Base-by-base conservation (phyloP, 2,888 invertebrate genomes). In the Stenotaenia linearis region DNA sequence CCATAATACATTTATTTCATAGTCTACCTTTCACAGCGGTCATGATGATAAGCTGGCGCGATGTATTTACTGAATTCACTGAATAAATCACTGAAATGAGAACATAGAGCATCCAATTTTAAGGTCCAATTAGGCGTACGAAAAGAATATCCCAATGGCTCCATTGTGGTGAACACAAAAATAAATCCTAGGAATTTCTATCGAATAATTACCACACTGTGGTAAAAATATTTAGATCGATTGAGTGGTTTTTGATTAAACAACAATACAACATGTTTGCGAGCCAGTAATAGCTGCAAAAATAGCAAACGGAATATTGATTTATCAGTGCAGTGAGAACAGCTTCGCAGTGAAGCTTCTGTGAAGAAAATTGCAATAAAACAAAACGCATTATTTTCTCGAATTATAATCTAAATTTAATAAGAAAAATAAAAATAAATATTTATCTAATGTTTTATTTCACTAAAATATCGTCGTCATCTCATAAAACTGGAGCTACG, bases 51-150 rank as follows among this genome's bases (percentile, higher is more conserved):
- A 82, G 97, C 95, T 40, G 97, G 97, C 32, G 97, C 94, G 81
- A 97, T 96, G 86, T 96, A 96, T 87, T 94, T 93, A 86, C 96
- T 95, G 86, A 97, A 97, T 88, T 97, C 96, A 86, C 97, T 96
- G 87, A 97, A 97, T 82, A 97, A 88, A 87, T 97, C 97, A 85
- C 95, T 95, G 86, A 96, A 96, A 85, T 95, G 95, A 37, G 83
- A 82, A 76, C 83, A 82, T 77, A 85, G 84, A 1, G 85, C 82
- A 21, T 86, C 82, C 75, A 85, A 83, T 82, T 85, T 84, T 76
- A 84, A 83, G 21, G 85, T 84, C 84, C 85, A 86, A 12, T 84
- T 83, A 2, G 85, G 85, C 0, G 85, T 84, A 9, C 84, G 84
- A 80, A 85, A 85, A 0, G 78, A 69, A 23, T 78, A 78, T 10